Evolutionary conservation across 2,888 invertebrate species (phyloP), one percentile per base, ranked within the genome.

Genomic region (Ryuthela nishihirai): DNA sequence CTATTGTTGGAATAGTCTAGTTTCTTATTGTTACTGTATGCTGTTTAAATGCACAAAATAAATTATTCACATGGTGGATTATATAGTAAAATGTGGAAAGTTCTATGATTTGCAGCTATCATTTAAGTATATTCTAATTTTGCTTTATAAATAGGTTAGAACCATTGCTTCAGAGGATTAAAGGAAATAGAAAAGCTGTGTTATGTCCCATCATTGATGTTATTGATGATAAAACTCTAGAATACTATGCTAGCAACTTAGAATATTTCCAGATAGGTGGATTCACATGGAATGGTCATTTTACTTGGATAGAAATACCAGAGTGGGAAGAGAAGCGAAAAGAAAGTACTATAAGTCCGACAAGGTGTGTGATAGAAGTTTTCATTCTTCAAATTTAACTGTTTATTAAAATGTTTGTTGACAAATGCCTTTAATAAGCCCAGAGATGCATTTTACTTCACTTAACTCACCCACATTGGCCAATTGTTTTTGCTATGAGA

Each of bases 191-290:
- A 0, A 83, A 82, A 24, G 84, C 88, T 9, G 88, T 95, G 7
- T 78, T 93, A 48, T 89, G 93, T 69, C 98, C 98, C 40, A 89
- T 94, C 68, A 98, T 98, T 66, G 98, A 98, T 77, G 87, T 89
- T 52, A 92, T 98, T 68, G 88, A 88, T 73, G 85, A 87, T 62
- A 80, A 82, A 65, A 85, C 81, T 43, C 81, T 93, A 74, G 83
- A 82, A 70, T 90, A 89, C 75, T 82, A 82, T 75, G 81, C 79
- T 66, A 73, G 78, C 23, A 74, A 72, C 64, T 74, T 72, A 10
- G 70, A 72, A 41, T 65, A 64, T 26, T 70, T 70, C 46, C 80
- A 87, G 81, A 82, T 88, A 29, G 88, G 89, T 2, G 88, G 88
- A 4, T 89, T 89, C 72, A 84, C 85, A 0, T 92, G 92, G 85